Percentiles rank a stretch among this genome's conserved stretches.
phyloP scores from a whole-genome alignment of 1,140 invertebrate species.

The Heliothis subflexa region DNA sequence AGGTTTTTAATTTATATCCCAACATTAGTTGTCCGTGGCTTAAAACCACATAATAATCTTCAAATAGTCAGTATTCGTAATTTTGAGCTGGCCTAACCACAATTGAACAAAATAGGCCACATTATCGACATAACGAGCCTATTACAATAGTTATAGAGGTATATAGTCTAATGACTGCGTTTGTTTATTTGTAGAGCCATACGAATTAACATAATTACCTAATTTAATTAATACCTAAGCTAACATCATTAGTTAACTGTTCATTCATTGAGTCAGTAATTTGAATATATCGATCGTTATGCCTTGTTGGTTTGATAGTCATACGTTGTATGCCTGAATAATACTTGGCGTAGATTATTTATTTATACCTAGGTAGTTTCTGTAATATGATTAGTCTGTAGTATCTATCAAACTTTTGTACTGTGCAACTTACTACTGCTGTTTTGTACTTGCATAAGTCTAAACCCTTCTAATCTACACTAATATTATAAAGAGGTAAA shows the following conservation, averaged over 20 bases:
- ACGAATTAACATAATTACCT: conserved; percentile 25
- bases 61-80: neutral
- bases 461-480: too few species aligned
- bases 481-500: too few species aligned
- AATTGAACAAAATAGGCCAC: conserved; percentile 6
- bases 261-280: neutral
- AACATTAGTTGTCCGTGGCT: neutral
- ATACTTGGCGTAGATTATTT: too few species aligned
- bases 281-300: neutral
- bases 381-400: too few species aligned
- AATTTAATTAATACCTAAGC: conserved; percentile 23
- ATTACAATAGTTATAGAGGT: neutral
- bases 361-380: too few species aligned
- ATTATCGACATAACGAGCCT: conserved; percentile 4
- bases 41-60: conserved; percentile 12
- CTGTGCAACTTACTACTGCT: too few species aligned
- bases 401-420: too few species aligned
- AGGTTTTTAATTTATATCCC: too few species aligned
- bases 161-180: neutral
- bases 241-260: conserved; percentile 27
- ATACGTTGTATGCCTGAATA: too few species aligned
- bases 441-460: too few species aligned
- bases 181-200: conserved; percentile 13
- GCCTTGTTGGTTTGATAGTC: neutral
- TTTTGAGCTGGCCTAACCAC: neutral